Conservation (phyloP, 2,888 invertebrate species). For the Hedychridium roseum region DNA sequence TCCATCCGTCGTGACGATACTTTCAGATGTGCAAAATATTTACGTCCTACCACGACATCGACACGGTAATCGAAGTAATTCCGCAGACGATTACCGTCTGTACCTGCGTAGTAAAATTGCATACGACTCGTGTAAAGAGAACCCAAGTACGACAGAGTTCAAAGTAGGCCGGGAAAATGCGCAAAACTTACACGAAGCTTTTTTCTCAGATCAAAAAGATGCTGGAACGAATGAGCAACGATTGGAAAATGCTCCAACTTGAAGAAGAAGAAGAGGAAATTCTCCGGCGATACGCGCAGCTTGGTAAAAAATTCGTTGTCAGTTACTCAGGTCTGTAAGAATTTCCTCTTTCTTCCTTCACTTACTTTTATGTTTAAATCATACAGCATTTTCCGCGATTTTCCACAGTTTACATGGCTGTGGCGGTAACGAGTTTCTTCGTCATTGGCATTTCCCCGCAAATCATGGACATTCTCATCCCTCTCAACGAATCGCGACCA, state of each 20-base stretch:
- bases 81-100: not conserved
- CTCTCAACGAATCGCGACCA: constrained; percentile 1
- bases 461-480: not conserved
- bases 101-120: no score
- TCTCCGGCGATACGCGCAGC: not conserved
- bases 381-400: not conserved
- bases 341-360: not conserved
- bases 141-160: no score
- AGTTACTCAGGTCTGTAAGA: constrained; percentile 1
- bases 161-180: no score
- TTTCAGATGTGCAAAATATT: no score
- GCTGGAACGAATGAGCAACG: not conserved
- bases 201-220: not conserved
- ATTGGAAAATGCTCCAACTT: not conserved
- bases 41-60: no score
- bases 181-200: no score
- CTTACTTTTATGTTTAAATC: not conserved
- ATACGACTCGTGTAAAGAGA: no score
- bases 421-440: not conserved
- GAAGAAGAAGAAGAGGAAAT: constrained; percentile 1
- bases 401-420: not conserved
- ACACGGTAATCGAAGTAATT: no score
- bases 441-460: not conserved
- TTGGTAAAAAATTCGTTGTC: not conserved
- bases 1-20: no score